These are phyloP conservation scores for Amblyopsis hoosieri DNA, from an alignment of 2,797 vertebrate genomes.

Conservation along the genomic window DNA sequence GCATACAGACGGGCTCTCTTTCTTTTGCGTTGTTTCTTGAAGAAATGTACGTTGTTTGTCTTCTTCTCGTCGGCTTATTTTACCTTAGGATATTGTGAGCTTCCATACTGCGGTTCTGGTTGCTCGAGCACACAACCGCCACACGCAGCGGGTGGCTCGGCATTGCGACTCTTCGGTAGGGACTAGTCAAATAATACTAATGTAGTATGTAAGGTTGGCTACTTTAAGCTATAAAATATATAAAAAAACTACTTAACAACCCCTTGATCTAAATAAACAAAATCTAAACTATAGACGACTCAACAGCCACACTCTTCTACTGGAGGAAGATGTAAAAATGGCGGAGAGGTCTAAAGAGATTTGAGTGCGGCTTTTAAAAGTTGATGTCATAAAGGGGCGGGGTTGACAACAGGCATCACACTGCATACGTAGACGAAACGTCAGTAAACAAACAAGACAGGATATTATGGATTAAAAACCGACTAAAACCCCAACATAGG, in stretches of 20 bases:
- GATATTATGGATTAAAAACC: too few relatives aligned
- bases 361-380: constrained; percentile 37
- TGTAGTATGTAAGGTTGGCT: constrained; percentile 12
- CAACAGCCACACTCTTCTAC: neutral
- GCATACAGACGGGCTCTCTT: neutral
- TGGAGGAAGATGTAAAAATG: constrained; percentile 76
- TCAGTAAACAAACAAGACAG: neutral
- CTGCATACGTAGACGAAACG: constrained; percentile 16
- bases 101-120: constrained; percentile 99
- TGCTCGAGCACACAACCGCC: constrained; percentile 98
- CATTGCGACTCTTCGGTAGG: constrained; percentile 79
- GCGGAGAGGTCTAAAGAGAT: constrained; percentile 44
- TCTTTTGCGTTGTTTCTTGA: neutral
- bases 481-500: too few relatives aligned
- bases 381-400: constrained; percentile 56
- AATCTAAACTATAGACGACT: neutral
- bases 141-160: constrained; percentile 96
- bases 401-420: neutral
- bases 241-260: neutral
- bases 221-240: neutral
- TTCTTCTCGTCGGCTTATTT: constrained; percentile 58
- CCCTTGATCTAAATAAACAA: neutral
- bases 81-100: constrained; percentile 99
- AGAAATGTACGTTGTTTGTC: neutral
- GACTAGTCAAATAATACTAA: constrained; percentile 31